These are phyloP conservation scores for Neomonachus schauinslandi DNA, from an alignment of 2,113 vertebrate genomes.

Conservation along the genomic window DNA sequence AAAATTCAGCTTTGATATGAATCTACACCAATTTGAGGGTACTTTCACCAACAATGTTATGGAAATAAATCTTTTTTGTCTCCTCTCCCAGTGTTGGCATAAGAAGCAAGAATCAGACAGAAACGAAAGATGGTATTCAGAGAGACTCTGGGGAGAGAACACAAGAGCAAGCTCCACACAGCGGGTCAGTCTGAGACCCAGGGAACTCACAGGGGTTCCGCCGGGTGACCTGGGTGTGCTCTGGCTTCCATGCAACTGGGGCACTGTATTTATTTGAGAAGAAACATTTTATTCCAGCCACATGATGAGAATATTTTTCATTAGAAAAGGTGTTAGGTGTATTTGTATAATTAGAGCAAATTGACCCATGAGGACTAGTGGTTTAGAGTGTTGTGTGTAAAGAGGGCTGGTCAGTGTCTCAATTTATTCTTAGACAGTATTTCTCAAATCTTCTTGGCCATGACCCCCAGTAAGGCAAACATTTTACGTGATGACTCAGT, in stretches of 20 bases:
- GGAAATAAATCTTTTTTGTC: neutral
- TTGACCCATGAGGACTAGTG: neutral
- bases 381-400: neutral
- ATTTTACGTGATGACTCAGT: neutral
- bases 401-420: neutral
- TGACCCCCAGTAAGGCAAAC: neutral
- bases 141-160: neutral
- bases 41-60: neutral
- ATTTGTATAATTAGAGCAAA: neutral
- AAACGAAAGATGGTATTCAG: neutral
- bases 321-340: neutral
- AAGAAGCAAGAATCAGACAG: neutral
- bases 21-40: neutral
- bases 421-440: neutral
- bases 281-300: neutral
- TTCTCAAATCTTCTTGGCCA: neutral
- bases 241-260: neutral
- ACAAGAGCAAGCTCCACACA: no score
- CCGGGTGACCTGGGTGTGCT: neutral
- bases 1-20: neutral
- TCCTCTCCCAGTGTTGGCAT: neutral
- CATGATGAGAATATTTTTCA: neutral
- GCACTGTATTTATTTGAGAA: neutral
- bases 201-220: accelerated
- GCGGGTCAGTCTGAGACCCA: neutral